Conservation (phyloP, 1,140 invertebrate genomes). For the Drosophila miranda region DNA sequence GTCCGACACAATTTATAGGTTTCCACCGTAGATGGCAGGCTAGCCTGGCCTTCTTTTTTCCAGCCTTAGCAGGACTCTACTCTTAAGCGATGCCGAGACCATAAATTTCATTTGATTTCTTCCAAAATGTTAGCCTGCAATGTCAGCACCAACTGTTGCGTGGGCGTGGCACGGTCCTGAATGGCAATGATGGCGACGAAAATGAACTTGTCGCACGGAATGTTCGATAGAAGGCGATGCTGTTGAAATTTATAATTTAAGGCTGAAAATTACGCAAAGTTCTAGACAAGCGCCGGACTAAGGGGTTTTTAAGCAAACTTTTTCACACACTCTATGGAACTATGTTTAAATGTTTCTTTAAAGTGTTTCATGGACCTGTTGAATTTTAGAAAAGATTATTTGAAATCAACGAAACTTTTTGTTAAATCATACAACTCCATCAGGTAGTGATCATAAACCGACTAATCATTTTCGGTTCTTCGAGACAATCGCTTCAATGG, state of each 20-base stretch:
- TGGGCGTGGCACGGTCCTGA: slow-evolving; percentile 58
- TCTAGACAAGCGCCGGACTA: no score
- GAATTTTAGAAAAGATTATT: no score
- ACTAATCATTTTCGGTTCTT: no score
- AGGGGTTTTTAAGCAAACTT: no score
- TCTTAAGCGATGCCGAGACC: slow-evolving; percentile 35
- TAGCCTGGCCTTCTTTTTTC: slow-evolving; percentile 27
- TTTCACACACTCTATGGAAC: not conserved
- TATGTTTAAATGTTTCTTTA: no score
- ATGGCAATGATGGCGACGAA: slow-evolving; percentile 41
- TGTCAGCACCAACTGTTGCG: slow-evolving; percentile 74
- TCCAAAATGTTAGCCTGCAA: slow-evolving; percentile 48
- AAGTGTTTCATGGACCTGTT: no score
- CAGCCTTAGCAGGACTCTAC: slow-evolving; percentile 20
- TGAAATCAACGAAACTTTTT: no score
- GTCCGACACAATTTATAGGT: slow-evolving; percentile 62
- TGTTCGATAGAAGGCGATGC: slow-evolving; percentile 9
- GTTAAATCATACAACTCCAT: no score
- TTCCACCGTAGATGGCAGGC: slow-evolving; percentile 48
- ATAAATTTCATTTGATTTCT: slow-evolving; percentile 72
- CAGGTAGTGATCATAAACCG: no score
- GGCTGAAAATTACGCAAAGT: not conserved
- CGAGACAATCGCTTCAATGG: no score
- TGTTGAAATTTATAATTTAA: slow-evolving; percentile 26
- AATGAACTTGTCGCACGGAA: slow-evolving; percentile 38